Base-by-base conservation (phyloP, 92 coral and sea anemone species). In the Zoanthus gigantus region DNA sequence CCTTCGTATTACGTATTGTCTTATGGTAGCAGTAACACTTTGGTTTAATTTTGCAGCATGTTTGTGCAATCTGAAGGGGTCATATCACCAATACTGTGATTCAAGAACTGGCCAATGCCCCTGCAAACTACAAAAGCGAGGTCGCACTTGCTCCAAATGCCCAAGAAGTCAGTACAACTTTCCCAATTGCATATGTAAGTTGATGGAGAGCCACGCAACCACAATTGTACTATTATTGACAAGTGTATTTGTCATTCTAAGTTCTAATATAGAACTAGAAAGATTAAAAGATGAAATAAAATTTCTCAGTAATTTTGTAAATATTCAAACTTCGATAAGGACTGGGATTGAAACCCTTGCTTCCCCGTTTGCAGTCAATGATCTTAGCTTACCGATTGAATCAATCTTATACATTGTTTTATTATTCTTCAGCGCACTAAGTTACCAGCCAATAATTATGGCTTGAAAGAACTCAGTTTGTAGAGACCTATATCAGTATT, bases 181-280 rank as follows among this genome's bases (percentile, higher is more conserved):
- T 30, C 99, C 99, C 7, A 53, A 50, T 53, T 96, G 99, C 68
- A 91, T 84, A 86, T 96, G 99, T 96, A 93, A 96, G 99, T 92
- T 53, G 42, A 5, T 31, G 28, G 5, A 1, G n/a, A 57, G 15
- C 23, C 69, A 16, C 29, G 29, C 17, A 16, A 16, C 12, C 29
- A 13, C 5, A 16, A 61, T 17, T 14, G 13, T n/a, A 5, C 18
- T 23, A 28, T 61, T 23, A 23, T 16, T 16, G 15, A 61, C 29
- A 61, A 16, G 69, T 14, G 17, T 23, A 16, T 5, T 1, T 50
- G 4, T 50, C 12, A 34, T 50, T 50, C 12, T 50, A 50, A 50
- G 4, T 50, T 50, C 54, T 50, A 50, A 0, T 7, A 50, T 0
- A 10, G 54, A 50, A 10, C 54, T 50, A 50, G 12, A 50, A 10